Base-by-base conservation (phyloP, 1,140 invertebrate genomes). In the Eciton burchellii region DNA sequence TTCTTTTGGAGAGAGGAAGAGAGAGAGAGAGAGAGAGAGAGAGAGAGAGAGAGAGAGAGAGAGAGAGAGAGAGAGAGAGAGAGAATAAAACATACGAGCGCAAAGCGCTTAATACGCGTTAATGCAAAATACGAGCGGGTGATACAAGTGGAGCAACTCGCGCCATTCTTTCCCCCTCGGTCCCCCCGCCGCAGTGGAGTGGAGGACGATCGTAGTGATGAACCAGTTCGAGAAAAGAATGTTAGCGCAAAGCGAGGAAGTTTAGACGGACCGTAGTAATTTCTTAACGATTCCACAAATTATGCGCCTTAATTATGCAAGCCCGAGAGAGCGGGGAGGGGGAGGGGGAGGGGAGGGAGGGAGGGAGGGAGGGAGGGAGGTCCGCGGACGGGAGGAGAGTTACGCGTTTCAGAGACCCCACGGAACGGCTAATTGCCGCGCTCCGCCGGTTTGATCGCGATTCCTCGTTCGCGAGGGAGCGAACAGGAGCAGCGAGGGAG, bases 251-350 rank as follows among this genome's bases (percentile, higher is more conserved):
- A 11, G 35, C 35, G 19, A 12, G 41, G 21, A 11, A 41, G 26
- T n/a, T 19, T 24, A 26, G 68, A 62, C 24, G 56, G 45, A 12
- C 59, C 59, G 70, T 54, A 77, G 73, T 77, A 83, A 88, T 88
- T 88, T 85, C 81, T 88, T 85, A 88, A 88, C 83, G 86, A 73
- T 88, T 83, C 47, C 43, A 83, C 70, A 85, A 88, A 88, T 85
- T 88, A 83, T 54, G 81, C 74, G 70, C 52, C 54, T 72, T 65
- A 83, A 88, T 88, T 88, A 84, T 88, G 70, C 82, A 54, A 81
- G 74, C 47, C 45, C n/a, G 82, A 26, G 12, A 19, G 54, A 21
- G 19, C 43, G 57, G 14, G 47, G 71, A n/a, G 9, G 57, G 24
- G 12, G 43, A 35, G 2, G 35, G 14, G 47, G 16, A 24, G 41